These are phyloP conservation scores for Ephialtes manifestator DNA, from an alignment of 2,888 invertebrate species.

Conservation along the genomic window DNA sequence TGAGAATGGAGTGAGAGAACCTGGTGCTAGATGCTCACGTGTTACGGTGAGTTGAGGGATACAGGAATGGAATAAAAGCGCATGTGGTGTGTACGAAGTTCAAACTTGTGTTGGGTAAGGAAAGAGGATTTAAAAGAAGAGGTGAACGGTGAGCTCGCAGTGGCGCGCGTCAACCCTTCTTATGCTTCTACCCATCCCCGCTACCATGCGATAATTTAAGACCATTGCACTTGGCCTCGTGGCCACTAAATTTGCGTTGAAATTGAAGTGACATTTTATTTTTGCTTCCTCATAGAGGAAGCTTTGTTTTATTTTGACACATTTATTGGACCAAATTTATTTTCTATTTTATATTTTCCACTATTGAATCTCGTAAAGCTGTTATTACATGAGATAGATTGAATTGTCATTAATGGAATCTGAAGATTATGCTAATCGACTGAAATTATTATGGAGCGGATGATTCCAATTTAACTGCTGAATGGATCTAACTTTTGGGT, in stretches of 20 bases:
- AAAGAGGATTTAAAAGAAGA: slow-evolving; percentile 34
- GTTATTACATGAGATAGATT: too few species aligned
- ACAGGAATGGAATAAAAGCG: slow-evolving; percentile 15
- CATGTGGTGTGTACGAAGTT: slow-evolving; percentile 39
- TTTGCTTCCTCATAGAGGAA: too few species aligned
- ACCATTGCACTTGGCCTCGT: slow-evolving; percentile 8
- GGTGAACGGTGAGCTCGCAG: neutral
- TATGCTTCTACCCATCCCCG: neutral
- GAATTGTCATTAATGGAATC: too few species aligned
- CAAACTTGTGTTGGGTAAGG: neutral
- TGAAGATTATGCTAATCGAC: too few species aligned
- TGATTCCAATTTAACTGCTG: too few species aligned
- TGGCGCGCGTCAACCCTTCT: neutral
- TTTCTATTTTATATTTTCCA: too few species aligned
- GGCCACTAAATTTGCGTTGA: neutral
- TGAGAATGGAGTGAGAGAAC: slow-evolving; percentile 57
- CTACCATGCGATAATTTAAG: neutral
- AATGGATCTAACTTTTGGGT: too few species aligned
- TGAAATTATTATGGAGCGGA: too few species aligned
- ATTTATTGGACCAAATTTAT: too few species aligned
- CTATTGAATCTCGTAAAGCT: too few species aligned
- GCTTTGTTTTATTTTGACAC: too few species aligned
- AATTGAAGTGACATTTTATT: too few species aligned
- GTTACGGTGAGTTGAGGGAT: neutral
- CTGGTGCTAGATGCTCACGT: slow-evolving; percentile 34